These are phyloP conservation scores for Emydocephalus ijimae DNA, from an alignment of 2,113 vertebrate genomes.

Conservation along the genomic window DNA sequence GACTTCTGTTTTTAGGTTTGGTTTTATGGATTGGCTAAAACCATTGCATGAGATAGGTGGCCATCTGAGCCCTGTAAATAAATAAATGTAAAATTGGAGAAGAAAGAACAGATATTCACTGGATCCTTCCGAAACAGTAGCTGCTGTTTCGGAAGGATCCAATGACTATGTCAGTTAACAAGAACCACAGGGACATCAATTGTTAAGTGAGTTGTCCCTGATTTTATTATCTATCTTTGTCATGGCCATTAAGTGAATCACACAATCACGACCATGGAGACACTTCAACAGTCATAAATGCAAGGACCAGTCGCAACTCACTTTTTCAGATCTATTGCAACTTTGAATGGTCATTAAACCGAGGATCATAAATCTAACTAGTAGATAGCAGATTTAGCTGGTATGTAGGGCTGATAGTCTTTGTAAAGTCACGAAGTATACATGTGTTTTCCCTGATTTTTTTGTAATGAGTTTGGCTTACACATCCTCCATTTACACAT, in stretches of 20 bases:
- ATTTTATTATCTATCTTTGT: background rate
- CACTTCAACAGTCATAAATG: background rate
- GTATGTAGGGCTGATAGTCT: background rate
- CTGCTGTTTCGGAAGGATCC: background rate
- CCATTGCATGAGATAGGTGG: background rate
- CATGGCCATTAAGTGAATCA: background rate
- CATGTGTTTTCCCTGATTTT: background rate
- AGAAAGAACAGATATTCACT: background rate
- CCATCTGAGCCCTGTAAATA: background rate
- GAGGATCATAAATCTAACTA: background rate
- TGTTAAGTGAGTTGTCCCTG: background rate
- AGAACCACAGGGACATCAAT: background rate
- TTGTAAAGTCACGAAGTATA: background rate
- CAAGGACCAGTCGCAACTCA: background rate
- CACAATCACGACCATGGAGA: background rate
- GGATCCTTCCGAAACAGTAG: no score
- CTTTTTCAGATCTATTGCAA: background rate
- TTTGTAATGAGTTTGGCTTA: background rate
- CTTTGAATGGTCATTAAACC: background rate
- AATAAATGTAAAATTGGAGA: background rate
- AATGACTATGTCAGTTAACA: background rate
- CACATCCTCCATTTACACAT: background rate
- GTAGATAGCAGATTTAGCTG: background rate
- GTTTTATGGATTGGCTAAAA: background rate
- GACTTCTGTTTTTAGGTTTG: no score